Evolutionary conservation across 64 coral and sea anemone genomes (phyloP), one percentile per base, ranked within the genome.

Genomic region (Montipora capricornis): DNA sequence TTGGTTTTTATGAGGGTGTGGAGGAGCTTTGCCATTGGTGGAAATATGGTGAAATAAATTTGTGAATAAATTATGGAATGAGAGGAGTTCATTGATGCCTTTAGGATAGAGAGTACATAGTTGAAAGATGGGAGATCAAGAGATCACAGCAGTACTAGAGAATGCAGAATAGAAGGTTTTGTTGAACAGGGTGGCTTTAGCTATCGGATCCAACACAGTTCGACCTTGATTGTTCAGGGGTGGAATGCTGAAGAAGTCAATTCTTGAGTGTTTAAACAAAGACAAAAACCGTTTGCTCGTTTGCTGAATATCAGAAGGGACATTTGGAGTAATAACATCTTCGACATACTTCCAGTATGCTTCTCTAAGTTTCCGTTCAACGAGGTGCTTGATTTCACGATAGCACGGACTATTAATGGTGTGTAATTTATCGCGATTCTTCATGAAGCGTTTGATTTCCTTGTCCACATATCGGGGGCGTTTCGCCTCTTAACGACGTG

Each of bases 311-410:
- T 90, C 77, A 64, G 58, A 19, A 61, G 76, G 4, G 14, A 81
- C 77, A 8, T 9, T 20, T 49, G 77, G 55, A n/a, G 91, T 93
- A 5, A 93, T 87, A 7, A 79, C 70, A 62, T 93, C 91, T 87
- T 87, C 91, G 4, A 93, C 19, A 48, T 93, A 93, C 58, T 93
- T 77, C 83, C 83, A 93, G 45, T 93, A 76, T 3, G 90, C 90
- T 19, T 67, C 48, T 45, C 90, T 67, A 20, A 92, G 55, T 64
- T 69, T 92, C 5, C 69, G 75, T 76, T 92, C 80, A 7, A 92
- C 69, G 6, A 55, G 3, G 19, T 92, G 80, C 58, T 83, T 53
- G 19, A 91, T 58, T 45, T 49, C 75, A 26, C 47, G 50, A 73
- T 87, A 93, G 5, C 82, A 58, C 19, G 80, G 67, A 17, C 62